phyloP scores from a whole-genome alignment of 2,888 invertebrate species.

The Brenthis ino region DNA sequence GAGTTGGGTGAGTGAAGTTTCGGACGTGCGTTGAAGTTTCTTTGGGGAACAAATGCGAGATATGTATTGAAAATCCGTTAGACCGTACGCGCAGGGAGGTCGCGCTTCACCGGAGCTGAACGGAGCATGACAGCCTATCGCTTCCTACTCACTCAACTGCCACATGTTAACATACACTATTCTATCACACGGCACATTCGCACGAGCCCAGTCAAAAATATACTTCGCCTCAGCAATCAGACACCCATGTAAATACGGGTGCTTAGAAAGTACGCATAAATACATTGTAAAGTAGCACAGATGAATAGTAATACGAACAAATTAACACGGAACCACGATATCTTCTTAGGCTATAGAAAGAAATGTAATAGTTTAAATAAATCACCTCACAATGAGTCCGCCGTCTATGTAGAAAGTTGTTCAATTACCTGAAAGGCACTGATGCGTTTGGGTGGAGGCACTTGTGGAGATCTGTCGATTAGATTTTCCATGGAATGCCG shows the following conservation, averaged over 20 bases:
- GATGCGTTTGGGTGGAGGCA: slow-evolving; percentile 78
- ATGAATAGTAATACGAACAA: slow-evolving; percentile 40
- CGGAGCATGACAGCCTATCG: slow-evolving; percentile 58
- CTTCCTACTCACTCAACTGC: slow-evolving; percentile 49
- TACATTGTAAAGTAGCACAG: slow-evolving; percentile 44
- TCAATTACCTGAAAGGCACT: slow-evolving; percentile 81
- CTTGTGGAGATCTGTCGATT: slow-evolving; percentile 78
- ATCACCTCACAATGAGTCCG: slow-evolving; percentile 54
- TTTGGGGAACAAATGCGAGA: slow-evolving; percentile 46
- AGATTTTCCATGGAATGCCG: slow-evolving; percentile 88
- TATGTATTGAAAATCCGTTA: slow-evolving; percentile 68
- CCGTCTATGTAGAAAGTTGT: slow-evolving; percentile 63
- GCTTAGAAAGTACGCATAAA: slow-evolving; percentile 67
- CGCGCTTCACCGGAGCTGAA: slow-evolving; percentile 79
- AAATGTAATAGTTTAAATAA: slow-evolving; percentile 48
- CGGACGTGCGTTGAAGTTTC: slow-evolving; percentile 21
- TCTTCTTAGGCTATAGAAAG: slow-evolving; percentile 37
- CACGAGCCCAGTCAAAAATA: slow-evolving; percentile 50
- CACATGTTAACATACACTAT: slow-evolving; percentile 33
- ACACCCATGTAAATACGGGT: slow-evolving; percentile 56
- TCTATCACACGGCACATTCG: slow-evolving; percentile 49
- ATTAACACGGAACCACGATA: slow-evolving; percentile 42
- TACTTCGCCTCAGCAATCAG: slow-evolving; percentile 62
- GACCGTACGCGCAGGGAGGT: slow-evolving; percentile 65
- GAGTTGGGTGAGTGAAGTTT: slow-evolving; percentile 13